Base-by-base conservation (phyloP, 1,140 invertebrate species). In the Cepaea nemoralis region DNA sequence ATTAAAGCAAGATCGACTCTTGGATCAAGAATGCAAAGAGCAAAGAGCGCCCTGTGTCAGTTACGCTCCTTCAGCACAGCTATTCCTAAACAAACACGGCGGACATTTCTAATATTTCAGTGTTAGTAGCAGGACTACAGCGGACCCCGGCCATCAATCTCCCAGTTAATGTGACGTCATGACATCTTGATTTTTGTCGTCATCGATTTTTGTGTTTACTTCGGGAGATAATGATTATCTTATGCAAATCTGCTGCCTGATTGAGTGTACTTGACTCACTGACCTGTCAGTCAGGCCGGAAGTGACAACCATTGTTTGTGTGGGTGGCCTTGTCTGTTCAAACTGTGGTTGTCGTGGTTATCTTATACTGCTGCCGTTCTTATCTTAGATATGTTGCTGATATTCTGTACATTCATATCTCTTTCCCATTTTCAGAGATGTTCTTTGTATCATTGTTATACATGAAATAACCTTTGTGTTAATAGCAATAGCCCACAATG, bases 191-290 rank as follows among this genome's bases (percentile, higher is more conserved):
- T 42, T 40, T 31, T 40, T 70, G 69, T 39, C 37, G 35, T 40
- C 37, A 70, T 70, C 27, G 35, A 70, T 70, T 70, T 40, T 40
- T n/a, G 10, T 70, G 69, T 70, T 40, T n/a, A 39, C 37, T 70
- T 3, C 1, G 12, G 19, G 69, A 1, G 19, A 16, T 39, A 42
- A 42, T 70, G 69, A 40, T 70, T 10, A 70, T 39, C 19, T 70
- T 70, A 70, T 70, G 69, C 69, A 70, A 31, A 70, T 70, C 35
- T 16, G 37, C 6, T 14, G 69, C 8, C 69, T 42, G 69, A 40
- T 33, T 35, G 66, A 69, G 66, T 35, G 66, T 10, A 31, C 1
- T 33, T 14, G 12, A 12, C 1, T 5, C 1, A 31, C 1, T 33
- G 66, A 8, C 66, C 35, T 39, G 27, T 39, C 50, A 22, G 50